These are phyloP conservation scores for Lagopus leucura DNA, from an alignment of 2,113 vertebrate genomes.

Conservation along the genomic window DNA sequence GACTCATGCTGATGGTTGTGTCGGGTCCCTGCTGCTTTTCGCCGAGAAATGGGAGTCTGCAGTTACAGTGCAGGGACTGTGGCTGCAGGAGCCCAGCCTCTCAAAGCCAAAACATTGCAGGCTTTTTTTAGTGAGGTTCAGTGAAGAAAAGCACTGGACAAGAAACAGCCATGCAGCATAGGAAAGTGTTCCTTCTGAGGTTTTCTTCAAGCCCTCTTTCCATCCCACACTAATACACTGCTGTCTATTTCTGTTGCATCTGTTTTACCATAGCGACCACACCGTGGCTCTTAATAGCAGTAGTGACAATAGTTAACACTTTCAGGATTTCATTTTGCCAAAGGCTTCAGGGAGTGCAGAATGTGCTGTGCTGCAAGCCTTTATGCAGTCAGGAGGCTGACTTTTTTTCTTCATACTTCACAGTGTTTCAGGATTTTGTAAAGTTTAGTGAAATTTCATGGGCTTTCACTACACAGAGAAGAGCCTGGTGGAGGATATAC, in stretches of 20 bases:
- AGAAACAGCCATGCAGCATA: not conserved
- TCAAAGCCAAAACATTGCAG: not conserved
- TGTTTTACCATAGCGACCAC: not conserved
- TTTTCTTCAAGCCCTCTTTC: not conserved
- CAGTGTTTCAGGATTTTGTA: not conserved
- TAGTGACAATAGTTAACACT: not conserved
- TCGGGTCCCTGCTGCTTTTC: not conserved
- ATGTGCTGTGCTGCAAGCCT: not conserved
- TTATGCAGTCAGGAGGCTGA: not conserved
- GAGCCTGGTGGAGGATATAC: not conserved
- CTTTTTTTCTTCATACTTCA: not conserved
- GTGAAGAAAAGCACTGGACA: not conserved
- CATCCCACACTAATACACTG: accelerated
- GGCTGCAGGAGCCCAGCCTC: not conserved
- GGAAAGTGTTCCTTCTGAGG: not conserved
- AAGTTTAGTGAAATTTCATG: not conserved
- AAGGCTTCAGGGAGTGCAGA: not conserved
- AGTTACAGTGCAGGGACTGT: accelerated
- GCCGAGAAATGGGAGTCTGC: not conserved
- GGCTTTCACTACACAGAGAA: not conserved
- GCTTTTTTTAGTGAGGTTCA: not conserved
- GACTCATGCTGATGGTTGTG: accelerated
- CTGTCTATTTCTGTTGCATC: not conserved
- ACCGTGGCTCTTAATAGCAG: not conserved
- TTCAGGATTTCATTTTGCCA: not conserved